Base-by-base conservation (phyloP, 1,140 invertebrate genomes). In the Augochlora pura region DNA sequence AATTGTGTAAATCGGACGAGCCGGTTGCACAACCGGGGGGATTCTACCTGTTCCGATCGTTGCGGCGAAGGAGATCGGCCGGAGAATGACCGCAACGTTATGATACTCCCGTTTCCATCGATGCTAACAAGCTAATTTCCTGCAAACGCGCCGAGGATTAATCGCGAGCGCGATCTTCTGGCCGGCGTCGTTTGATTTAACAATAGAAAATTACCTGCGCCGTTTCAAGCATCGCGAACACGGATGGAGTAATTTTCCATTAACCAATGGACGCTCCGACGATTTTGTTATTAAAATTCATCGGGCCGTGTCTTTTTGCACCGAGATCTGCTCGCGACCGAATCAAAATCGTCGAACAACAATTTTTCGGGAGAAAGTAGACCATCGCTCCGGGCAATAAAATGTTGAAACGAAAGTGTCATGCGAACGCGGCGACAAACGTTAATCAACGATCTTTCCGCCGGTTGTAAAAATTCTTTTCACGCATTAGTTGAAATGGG, bases 1-100 rank as follows among this genome's bases (percentile, higher is more conserved):
- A 69, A 81, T 65, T 74, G 57, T 75, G 39, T 63, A 71, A 81
- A 81, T 84, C 42, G 75, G 39, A n/a, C 67, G 59, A 81, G 25
- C 14, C 7, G 74, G 38, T 86, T 86, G 66, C 80, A 57, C 23
- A 25, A 39, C 52, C 0, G 16, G 59, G 16, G 59, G 52, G 39
- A 2, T 74, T 69, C 60, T 74, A 69, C 32, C 25, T 52, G 46
- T 27, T 39, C 2, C 27, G 5, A n/a, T 12, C 1, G n/a, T 49
- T 46, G 21, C 38, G 39, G 52, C n/a, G 64, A 74, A 81, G 14
- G 59, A 64, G 52, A 73, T 65, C 67, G 25, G 25, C 49, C 66
- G 32, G 57, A 77, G 46, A 73, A 64, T 49, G 23, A 80, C 39
- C 27, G 39, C 39, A 25, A 49, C 57, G 72, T 81, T 81, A 84